Base-by-base conservation (phyloP, 92 coral and sea anemone genomes). In the Plumapathes pennacea region DNA sequence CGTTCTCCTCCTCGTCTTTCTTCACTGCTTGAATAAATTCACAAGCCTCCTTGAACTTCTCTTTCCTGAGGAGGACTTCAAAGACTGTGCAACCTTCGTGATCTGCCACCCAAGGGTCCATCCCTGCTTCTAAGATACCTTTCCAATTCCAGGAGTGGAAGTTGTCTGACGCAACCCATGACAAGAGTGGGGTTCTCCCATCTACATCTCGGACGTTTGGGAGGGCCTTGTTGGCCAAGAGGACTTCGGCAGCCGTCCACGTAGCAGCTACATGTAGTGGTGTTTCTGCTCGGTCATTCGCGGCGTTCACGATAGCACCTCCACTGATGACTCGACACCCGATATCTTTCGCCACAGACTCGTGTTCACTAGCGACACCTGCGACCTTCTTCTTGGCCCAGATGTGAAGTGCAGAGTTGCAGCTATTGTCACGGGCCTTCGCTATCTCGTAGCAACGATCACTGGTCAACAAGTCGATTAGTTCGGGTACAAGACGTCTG, bases 91-190 rank as follows among this genome's bases (percentile, higher is more conserved):
- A 19, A 0, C 60, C 46, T 2, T 64, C 28, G 46, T 6, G 12
- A 34, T 65, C 56, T 38, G 18, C 31, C 19, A 24, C 13, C 28
- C 57, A 38, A 44, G 82, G 82, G 48, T 74, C 50, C 49, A 57
- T 54, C 25, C 67, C 68, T 29, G 64, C 51, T 6, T 41, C 41
- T 20, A 69, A 50, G 13, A 27, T 19, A 46, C 28, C 31, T 12
- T 24, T 27, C 51, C 51, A 59, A 12, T 30, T 21, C 22, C 18
- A 59, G 21, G 29, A 4, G 7, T 32, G 18, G 18, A 1, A 17
- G 32, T 4, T 34, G 33, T 17, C 30, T 18, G 32, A 33, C 10
- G 0, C 17, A 2, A 29, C 15, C 12, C 57, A 23, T n/a, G 30
- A 62, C 5, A 62, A 22, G 3, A 46, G 33, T 10, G 69, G 57